Percentiles rank a stretch among this genome's conserved stretches.
Conservation (phyloP, 2,797 vertebrate genomes). For the Myotis myotis region DNA sequence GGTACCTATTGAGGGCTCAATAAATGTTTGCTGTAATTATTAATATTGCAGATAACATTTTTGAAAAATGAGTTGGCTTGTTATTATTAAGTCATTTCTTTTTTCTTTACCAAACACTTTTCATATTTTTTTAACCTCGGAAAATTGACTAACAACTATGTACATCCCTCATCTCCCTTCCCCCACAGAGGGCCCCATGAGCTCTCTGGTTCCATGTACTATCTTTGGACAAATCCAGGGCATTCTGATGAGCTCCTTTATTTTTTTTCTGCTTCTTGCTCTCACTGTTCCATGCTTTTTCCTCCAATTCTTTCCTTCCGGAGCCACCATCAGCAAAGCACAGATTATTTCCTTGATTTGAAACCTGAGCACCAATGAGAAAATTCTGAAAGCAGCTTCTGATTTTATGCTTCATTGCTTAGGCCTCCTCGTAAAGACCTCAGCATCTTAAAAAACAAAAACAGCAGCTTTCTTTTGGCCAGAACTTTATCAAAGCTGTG, state of each 20-base stretch:
- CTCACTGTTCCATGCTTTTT: neutral
- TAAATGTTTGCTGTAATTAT: neutral
- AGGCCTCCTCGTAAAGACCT: neutral
- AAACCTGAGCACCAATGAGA: neutral
- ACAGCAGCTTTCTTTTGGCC: neutral
- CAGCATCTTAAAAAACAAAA: constrained; percentile 42
- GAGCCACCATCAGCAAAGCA: neutral
- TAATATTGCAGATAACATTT: neutral
- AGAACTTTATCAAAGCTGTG: neutral
- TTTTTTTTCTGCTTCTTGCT: neutral
- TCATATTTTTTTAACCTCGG: neutral
- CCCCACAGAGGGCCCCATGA: neutral
- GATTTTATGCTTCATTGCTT: constrained; percentile 64
- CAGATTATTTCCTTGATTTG: constrained; percentile 49
- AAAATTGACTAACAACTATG: neutral
- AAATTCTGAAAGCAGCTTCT: neutral
- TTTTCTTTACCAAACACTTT: neutral
- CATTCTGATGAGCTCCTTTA: neutral
- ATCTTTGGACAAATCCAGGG: neutral
- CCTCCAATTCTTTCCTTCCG: neutral
- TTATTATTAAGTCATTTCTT: neutral
- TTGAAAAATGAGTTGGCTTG: neutral
- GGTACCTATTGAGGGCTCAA: neutral
- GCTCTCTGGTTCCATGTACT: neutral
- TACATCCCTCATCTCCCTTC: fast-evolving